These are phyloP conservation scores for Ips nitidus DNA, from an alignment of 1,140 invertebrate genomes.

Conservation along the genomic window DNA sequence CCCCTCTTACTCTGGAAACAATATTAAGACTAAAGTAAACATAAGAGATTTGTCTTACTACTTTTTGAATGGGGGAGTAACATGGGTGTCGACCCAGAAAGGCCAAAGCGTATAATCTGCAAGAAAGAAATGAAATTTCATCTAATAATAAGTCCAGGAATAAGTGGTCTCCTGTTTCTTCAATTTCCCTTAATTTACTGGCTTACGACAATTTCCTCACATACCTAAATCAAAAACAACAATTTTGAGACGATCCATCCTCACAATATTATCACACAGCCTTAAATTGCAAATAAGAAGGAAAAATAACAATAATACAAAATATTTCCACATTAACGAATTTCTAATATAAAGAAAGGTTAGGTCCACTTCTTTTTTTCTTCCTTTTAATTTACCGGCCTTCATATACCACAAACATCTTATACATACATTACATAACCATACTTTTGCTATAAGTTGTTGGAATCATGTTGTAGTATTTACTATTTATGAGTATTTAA, in stretches of 20 bases:
- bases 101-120: conserved; percentile 79
- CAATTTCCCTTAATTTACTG: neutral
- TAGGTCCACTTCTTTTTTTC: no score
- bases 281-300: conserved; percentile 1
- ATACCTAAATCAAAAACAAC: conserved; percentile 62
- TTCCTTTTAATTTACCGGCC: no score
- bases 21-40: neutral
- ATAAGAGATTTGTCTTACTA: conserved; percentile 33
- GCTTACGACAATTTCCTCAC: neutral
- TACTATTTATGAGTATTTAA: no score
- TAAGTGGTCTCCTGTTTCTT: neutral
- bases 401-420: no score
- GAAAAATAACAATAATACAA: neutral
- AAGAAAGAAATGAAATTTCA: conserved; percentile 43
- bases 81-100: conserved; percentile 74
- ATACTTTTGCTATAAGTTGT: no score
- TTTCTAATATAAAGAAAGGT: no score
- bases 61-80: conserved; percentile 64
- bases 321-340: neutral
- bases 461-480: no score
- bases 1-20: conserved; percentile 52
- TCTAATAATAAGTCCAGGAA: neutral
- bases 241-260: conserved; percentile 49
- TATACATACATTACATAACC: no score
- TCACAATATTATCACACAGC: conserved; percentile 17